Percentiles rank a stretch among this genome's conserved stretches.
Evolutionary conservation across 2,113 vertebrate genomes (phyloP).

Genomic region (Hypocryptadius cinnamomeus): DNA sequence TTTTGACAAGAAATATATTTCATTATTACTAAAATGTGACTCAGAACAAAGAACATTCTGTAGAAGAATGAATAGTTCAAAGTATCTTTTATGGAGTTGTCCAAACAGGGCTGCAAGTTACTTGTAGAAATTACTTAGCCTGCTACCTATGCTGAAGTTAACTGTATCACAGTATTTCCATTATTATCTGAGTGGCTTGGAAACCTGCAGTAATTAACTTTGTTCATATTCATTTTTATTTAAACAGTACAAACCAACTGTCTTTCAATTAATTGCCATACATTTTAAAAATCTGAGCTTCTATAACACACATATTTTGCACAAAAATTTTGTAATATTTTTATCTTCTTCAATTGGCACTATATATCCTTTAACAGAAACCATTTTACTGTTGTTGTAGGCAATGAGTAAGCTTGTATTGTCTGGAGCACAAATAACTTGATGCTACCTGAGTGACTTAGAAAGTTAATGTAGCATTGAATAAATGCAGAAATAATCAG

Average conservation of each 20-base stretch:
- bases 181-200: neutral
- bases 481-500: neutral
- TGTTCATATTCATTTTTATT: neutral
- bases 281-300: neutral
- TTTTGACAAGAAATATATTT: neutral
- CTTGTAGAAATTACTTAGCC: neutral
- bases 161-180: neutral
- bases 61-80: neutral
- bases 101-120: neutral
- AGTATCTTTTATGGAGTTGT: neutral
- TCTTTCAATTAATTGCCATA: neutral
- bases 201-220: neutral
- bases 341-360: neutral
- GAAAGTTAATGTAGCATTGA: neutral
- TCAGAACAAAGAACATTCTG: neutral
- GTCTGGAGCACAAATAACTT: neutral
- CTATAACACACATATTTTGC: neutral
- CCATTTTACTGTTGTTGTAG: neutral
- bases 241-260: neutral
- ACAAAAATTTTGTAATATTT: neutral
- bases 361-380: neutral
- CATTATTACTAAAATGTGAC: neutral
- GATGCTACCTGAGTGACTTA: neutral
- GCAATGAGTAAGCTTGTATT: neutral
- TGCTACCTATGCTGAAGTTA: neutral